Conservation (phyloP, 2,113 vertebrate genomes). For the Neotragus moschatus region DNA sequence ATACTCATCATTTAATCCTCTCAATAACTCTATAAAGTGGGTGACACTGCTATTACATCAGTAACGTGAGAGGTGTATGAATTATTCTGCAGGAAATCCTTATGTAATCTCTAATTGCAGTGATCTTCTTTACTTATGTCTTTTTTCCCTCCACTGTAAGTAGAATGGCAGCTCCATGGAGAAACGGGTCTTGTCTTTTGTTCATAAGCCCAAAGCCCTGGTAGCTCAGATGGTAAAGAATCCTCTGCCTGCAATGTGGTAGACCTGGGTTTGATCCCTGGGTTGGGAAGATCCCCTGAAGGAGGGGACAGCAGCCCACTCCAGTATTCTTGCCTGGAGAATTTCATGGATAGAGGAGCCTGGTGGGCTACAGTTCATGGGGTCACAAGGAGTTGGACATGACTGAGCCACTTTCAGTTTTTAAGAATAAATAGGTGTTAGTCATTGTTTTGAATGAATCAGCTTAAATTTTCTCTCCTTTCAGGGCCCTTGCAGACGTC, state of each 20-base stretch:
- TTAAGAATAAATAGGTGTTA: background rate
- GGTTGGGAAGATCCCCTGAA: background rate
- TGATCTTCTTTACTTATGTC: background rate
- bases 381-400: background rate
- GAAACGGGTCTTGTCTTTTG: background rate
- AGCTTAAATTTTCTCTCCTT: constrained; percentile 56
- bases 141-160: background rate
- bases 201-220: background rate
- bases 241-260: background rate
- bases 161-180: background rate
- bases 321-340: background rate
- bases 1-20: background rate
- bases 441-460: background rate
- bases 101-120: background rate
- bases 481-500: constrained; percentile 96
- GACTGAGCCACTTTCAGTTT: background rate
- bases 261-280: background rate
- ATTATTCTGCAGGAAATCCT: background rate
- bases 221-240: background rate
- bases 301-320: background rate
- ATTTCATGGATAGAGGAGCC: background rate
- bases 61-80: background rate
- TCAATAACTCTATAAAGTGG: background rate
- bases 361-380: background rate
- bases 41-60: rapidly evolving